A percentile compares a stretch with the other conserved stretches of the same genome.
Evolutionary conservation across 2,888 invertebrate genomes (phyloP).

Genomic region (Athalia cordata): DNA sequence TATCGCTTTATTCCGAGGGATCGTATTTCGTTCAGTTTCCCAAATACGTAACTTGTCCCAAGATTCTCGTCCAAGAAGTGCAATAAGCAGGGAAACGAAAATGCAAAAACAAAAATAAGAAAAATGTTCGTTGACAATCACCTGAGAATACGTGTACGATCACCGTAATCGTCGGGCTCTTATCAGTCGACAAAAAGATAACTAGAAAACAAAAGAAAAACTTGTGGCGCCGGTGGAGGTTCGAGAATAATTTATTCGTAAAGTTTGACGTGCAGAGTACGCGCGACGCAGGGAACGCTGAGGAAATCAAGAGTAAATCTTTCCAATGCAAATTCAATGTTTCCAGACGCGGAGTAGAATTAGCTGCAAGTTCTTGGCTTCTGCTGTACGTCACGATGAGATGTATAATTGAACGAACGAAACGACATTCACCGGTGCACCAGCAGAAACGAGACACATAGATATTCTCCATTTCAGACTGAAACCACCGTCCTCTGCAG

Average conservation of each 20-base stretch:
- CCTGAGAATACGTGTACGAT: background rate
- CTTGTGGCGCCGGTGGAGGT: too few relatives aligned
- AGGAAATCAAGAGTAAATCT: conserved; percentile 23
- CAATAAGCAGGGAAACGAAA: background rate
- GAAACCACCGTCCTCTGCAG: too few relatives aligned
- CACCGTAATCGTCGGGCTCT: too few relatives aligned
- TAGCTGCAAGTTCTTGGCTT: too few relatives aligned
- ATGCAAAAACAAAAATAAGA: background rate
- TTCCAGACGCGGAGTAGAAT: background rate
- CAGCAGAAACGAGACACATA: too few relatives aligned
- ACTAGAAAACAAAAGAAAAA: background rate
- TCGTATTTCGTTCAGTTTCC: too few relatives aligned
- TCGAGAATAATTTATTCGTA: conserved; percentile 30
- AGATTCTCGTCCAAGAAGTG: too few relatives aligned
- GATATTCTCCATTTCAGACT: too few relatives aligned
- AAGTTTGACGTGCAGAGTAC: conserved; percentile 31
- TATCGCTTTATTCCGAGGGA: too few relatives aligned
- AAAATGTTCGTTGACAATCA: conserved; percentile 21
- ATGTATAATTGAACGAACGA: background rate
- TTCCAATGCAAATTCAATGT: conserved; percentile 29
- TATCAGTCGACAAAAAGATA: background rate
- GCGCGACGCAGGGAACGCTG: background rate
- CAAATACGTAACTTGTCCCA: too few relatives aligned
- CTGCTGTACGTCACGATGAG: background rate
- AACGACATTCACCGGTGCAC: too few relatives aligned